A percentile compares a stretch with the other conserved stretches of the same genome.
phyloP scores from a whole-genome alignment of 2,888 invertebrate species.

The Mantis religiosa region DNA sequence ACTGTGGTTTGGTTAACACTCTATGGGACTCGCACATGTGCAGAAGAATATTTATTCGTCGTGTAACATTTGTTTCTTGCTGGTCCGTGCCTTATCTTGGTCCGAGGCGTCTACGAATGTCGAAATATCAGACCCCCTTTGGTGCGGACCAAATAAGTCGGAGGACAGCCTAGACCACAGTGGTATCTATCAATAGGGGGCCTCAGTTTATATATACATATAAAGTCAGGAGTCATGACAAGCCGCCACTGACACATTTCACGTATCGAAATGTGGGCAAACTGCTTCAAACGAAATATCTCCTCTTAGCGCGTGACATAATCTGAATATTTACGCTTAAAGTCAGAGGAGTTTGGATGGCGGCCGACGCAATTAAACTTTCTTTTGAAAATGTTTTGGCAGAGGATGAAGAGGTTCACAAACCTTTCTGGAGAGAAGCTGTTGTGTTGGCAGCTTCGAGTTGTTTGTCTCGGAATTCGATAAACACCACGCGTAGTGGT shows the following conservation, averaged over 20 bases:
- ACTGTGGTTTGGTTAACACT: too few relatives aligned
- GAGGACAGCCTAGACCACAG: too few relatives aligned
- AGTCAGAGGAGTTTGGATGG: background rate
- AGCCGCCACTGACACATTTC: background rate
- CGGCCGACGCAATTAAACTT: background rate
- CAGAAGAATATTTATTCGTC: too few relatives aligned
- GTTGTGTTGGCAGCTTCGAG: background rate
- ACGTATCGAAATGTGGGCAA: background rate
- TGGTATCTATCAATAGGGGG: too few relatives aligned
- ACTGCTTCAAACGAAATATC: background rate
- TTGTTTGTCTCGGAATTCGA: background rate
- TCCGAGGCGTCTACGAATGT: too few relatives aligned
- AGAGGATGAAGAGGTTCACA: background rate
- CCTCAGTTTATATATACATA: too few relatives aligned
- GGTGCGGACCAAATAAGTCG: too few relatives aligned
- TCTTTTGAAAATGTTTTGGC: background rate
- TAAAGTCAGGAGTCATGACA: too few relatives aligned
- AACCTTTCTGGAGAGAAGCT: background rate
- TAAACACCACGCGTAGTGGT: background rate
- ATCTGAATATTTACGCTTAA: background rate
- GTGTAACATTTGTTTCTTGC: too few relatives aligned
- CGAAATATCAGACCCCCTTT: too few relatives aligned
- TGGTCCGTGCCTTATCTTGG: too few relatives aligned
- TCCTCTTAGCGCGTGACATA: background rate
- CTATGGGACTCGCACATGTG: too few relatives aligned